Conservation (phyloP, 2,888 invertebrate genomes). For the Melipona beecheii region DNA sequence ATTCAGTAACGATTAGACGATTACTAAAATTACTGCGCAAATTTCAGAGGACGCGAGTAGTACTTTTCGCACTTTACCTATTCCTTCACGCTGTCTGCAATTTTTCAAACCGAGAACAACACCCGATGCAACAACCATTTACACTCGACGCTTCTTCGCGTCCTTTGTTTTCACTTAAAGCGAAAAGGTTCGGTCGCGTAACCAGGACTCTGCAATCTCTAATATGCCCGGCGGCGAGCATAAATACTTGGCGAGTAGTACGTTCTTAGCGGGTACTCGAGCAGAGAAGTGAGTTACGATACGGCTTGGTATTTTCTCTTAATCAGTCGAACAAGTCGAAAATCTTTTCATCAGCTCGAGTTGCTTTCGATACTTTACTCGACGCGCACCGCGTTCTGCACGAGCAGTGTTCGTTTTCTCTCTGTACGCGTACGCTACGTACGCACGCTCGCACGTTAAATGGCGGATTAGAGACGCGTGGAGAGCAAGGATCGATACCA, state of each 20-base stretch:
- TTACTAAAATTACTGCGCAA: background rate
- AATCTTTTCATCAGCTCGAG: slow-evolving; percentile 25
- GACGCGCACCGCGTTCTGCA: slow-evolving; percentile 14
- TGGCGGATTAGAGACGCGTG: slow-evolving; percentile 29
- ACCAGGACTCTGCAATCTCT: too few species aligned
- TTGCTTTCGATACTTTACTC: slow-evolving; percentile 40
- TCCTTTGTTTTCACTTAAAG: too few species aligned
- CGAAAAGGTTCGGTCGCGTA: background rate
- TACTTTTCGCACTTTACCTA: too few species aligned
- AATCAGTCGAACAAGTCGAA: background rate
- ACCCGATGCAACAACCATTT: too few species aligned
- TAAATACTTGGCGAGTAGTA: background rate
- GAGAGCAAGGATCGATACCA: slow-evolving; percentile 47
- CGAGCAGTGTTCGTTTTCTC: background rate
- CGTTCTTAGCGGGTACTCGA: background rate
- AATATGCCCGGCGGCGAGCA: background rate
- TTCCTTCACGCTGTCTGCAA: too few species aligned
- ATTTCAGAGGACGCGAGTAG: background rate
- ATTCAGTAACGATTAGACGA: background rate
- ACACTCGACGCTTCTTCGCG: too few species aligned
- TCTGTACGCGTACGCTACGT: background rate
- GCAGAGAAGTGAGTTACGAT: background rate
- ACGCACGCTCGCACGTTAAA: slow-evolving; percentile 29
- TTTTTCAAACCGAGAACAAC: too few species aligned
- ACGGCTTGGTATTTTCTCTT: background rate